These are phyloP conservation scores for Proisotoma minuta DNA, from an alignment of 2,888 invertebrate species.

Conservation along the genomic window DNA sequence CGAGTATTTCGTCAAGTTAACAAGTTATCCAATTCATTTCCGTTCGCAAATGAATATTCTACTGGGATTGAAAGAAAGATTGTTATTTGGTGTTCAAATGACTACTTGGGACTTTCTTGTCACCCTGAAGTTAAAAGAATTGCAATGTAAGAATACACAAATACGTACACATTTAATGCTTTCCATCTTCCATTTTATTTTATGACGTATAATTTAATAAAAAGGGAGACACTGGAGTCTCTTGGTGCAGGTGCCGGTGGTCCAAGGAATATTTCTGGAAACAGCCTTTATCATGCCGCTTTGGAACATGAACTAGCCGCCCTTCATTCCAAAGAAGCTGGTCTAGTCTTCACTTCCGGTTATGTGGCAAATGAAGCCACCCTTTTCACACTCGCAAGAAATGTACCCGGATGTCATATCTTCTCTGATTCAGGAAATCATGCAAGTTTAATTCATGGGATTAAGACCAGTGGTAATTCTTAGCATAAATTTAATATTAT, in stretches of 20 bases:
- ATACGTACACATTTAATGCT: too few relatives aligned
- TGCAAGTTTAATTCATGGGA: background rate
- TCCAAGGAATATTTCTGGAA: background rate
- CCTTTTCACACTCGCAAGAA: background rate
- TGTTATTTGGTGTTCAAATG: too few relatives aligned
- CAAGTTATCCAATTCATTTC: too few relatives aligned
- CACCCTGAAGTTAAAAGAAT: too few relatives aligned
- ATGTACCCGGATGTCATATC: background rate
- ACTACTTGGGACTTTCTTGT: too few relatives aligned
- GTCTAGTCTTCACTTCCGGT: background rate
- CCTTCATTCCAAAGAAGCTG: background rate
- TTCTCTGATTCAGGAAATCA: background rate
- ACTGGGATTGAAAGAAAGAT: too few relatives aligned
- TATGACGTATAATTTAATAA: too few relatives aligned
- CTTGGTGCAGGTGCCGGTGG: background rate
- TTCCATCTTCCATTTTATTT: too few relatives aligned
- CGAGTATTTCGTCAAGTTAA: too few relatives aligned
- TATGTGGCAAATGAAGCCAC: background rate
- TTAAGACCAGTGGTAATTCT: background rate
- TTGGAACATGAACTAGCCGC: background rate
- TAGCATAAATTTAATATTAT: too few relatives aligned
- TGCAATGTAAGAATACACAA: too few relatives aligned
- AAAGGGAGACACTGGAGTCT: background rate
- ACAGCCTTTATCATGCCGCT: background rate
- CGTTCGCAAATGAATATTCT: too few relatives aligned